Conservation (phyloP, 2,113 vertebrate species). For the Seriola dumerili region DNA sequence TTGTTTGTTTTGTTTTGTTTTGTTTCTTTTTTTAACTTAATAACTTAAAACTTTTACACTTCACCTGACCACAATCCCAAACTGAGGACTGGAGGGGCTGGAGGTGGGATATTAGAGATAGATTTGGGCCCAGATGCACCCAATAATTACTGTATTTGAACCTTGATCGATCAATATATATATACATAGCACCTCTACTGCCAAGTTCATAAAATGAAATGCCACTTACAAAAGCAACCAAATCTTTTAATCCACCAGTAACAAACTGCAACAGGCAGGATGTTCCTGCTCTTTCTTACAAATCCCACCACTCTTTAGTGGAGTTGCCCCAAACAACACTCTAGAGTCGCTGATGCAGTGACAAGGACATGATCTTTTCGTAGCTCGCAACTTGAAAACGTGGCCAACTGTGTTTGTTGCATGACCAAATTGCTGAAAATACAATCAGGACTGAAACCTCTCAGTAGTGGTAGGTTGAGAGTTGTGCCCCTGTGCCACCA, state of each 20-base stretch:
- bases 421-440: conserved; percentile 42
- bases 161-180: background rate
- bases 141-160: conserved; percentile 1
- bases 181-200: background rate
- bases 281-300: background rate
- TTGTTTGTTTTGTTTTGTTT: background rate
- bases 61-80: background rate
- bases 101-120: background rate
- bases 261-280: background rate
- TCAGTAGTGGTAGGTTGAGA: conserved; percentile 12
- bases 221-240: conserved; percentile 8
- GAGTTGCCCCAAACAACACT: conserved; percentile 13
- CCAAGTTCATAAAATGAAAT: background rate
- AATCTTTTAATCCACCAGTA: background rate
- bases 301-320: conserved; percentile 1
- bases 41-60: background rate
- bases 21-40: background rate
- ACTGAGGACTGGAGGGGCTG: background rate
- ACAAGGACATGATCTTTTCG: conserved; percentile 22
- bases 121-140: background rate
- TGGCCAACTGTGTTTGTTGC: conserved; percentile 31
- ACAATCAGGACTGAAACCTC: conserved; percentile 34
- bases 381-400: conserved; percentile 14
- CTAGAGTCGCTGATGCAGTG: conserved; percentile 13
- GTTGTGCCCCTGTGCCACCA: conserved; percentile 13